Conservation (phyloP, 2,113 vertebrate species). For the Gallinago media region DNA sequence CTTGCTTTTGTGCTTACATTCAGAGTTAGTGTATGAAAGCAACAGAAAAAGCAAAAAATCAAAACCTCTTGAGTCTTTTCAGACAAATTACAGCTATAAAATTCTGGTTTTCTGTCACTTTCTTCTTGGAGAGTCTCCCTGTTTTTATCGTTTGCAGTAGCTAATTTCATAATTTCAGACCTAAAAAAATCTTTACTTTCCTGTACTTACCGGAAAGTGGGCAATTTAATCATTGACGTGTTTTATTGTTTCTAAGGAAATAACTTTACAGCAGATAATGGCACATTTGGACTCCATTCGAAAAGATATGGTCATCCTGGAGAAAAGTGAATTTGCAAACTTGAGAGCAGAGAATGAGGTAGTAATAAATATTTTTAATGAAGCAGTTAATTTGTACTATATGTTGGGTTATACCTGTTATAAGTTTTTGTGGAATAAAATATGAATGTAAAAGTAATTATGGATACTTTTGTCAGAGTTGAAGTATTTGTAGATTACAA, state of each 20-base stretch:
- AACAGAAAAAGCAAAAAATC: neutral
- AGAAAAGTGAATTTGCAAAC: constrained; percentile 97
- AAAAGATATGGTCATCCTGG: constrained; percentile 98
- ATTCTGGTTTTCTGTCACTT: neutral
- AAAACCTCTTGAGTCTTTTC: neutral
- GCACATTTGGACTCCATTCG: constrained; percentile 94
- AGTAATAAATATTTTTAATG: neutral
- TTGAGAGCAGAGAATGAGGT: constrained; percentile 93
- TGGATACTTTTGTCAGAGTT: neutral
- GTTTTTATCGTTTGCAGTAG: neutral
- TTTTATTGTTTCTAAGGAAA: constrained; percentile 83
- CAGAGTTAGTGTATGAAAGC: neutral
- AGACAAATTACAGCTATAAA: neutral
- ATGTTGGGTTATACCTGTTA: neutral
- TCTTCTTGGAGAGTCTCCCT: neutral
- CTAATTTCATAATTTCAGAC: neutral
- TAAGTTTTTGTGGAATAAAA: neutral
- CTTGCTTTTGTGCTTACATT: neutral
- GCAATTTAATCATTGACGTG: neutral
- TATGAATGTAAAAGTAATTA: neutral
- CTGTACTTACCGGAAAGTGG: neutral
- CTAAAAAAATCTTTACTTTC: neutral
- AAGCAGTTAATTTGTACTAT: neutral
- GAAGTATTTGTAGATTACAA: neutral
- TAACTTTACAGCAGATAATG: constrained; percentile 94